Evolutionary conservation across 2,888 invertebrate genomes (phyloP).

Genomic region (Eristalinus sepulchralis): DNA sequence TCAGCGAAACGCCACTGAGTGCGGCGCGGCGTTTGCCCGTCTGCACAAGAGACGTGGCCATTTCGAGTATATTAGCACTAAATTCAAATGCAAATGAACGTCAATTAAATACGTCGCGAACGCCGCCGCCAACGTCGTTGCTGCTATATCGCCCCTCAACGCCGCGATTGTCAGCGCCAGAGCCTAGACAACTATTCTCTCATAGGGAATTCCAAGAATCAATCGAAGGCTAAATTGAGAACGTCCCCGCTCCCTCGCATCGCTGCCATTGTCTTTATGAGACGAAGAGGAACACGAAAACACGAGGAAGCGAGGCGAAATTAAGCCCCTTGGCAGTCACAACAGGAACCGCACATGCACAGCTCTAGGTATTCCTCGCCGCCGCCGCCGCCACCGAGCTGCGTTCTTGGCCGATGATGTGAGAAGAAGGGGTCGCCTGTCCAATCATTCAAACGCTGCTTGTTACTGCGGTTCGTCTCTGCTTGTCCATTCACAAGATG

Average conservation of each 20-base stretch:
- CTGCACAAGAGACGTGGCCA: conserved; percentile 27
- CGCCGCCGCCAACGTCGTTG: background rate
- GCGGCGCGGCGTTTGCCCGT: background rate
- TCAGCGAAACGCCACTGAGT: conserved; percentile 17
- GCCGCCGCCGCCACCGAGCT: no score
- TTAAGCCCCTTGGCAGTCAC: background rate
- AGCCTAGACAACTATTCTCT: conserved; percentile 47
- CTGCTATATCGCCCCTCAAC: background rate
- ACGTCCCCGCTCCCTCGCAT: conserved; percentile 31
- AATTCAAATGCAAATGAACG: conserved; percentile 64
- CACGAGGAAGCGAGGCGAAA: conserved; percentile 9
- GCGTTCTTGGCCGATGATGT: background rate
- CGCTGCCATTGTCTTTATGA: conserved; percentile 18
- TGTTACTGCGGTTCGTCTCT: background rate
- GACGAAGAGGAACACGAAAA: conserved; percentile 4
- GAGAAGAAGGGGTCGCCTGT: background rate
- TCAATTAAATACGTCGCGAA: conserved; percentile 53
- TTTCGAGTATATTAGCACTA: conserved; percentile 47
- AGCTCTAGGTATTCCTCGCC: background rate
- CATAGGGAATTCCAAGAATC: conserved; percentile 66
- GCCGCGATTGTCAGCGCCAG: background rate
- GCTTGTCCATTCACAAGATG: background rate
- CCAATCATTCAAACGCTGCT: background rate
- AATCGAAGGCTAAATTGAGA: conserved; percentile 67
- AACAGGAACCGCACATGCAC: background rate